Evolutionary conservation across 1,140 invertebrate genomes (phyloP).

Genomic region (Belonocnema kinseyi): DNA sequence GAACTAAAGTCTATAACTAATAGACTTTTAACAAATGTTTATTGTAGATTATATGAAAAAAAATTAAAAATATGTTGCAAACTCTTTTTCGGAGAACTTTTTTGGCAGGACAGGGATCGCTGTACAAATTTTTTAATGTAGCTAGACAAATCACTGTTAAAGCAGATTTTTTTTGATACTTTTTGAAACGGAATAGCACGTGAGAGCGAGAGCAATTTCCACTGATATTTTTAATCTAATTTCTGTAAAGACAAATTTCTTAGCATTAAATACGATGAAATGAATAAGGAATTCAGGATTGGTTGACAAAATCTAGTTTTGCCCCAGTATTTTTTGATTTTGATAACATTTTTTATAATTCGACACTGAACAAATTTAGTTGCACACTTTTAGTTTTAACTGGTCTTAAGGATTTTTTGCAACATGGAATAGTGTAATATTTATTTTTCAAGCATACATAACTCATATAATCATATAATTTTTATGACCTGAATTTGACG

Average conservation of each 20-base stretch:
- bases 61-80: not conserved
- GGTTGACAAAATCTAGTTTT: not conserved
- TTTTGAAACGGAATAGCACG: slow-evolving; percentile 21
- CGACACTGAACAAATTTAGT: not conserved
- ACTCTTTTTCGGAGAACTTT: slow-evolving; percentile 7
- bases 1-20: not conserved
- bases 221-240: slow-evolving; percentile 23
- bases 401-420: too few species aligned
- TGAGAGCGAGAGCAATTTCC: slow-evolving; percentile 8
- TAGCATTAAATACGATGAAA: slow-evolving; percentile 30
- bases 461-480: too few species aligned
- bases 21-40: slow-evolving; percentile 19
- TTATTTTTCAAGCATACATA: too few species aligned
- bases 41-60: not conserved
- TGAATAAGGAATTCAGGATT: not conserved
- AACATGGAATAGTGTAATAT: too few species aligned
- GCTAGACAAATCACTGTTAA: slow-evolving; percentile 14
- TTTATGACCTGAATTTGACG: too few species aligned
- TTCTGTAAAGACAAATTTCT: slow-evolving; percentile 27
- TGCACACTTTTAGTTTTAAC: too few species aligned
- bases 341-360: not conserved
- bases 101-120: not conserved
- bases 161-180: slow-evolving; percentile 27
- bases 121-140: slow-evolving; percentile 23
- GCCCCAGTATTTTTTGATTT: not conserved